These are phyloP conservation scores for Meteorus sp. DNA, from an alignment of 1,140 invertebrate species.

Conservation along the genomic window DNA sequence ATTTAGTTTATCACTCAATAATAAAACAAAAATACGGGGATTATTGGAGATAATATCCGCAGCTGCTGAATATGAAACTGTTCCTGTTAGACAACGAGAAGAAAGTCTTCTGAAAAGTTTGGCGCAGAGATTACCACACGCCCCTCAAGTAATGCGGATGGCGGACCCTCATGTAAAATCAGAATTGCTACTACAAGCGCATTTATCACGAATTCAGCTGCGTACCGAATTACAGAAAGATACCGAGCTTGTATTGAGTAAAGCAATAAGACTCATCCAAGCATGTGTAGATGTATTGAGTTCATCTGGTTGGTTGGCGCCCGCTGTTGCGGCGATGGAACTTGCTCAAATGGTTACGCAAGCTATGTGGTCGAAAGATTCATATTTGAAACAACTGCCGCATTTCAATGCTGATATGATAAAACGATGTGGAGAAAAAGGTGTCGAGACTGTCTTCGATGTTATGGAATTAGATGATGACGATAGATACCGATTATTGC, in stretches of 20 bases:
- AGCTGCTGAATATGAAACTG: slow-evolving; percentile 93
- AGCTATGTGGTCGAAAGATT: slow-evolving; percentile 99
- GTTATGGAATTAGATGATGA: slow-evolving; percentile 98
- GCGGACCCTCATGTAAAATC: slow-evolving; percentile 98
- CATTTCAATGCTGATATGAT: slow-evolving; percentile 92
- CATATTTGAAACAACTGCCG: slow-evolving; percentile 94
- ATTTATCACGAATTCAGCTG: slow-evolving; percentile 91
- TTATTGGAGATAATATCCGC: slow-evolving; percentile 97
- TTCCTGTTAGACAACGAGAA: slow-evolving; percentile 94
- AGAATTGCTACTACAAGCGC: slow-evolving; percentile 93
- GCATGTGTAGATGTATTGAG: slow-evolving; percentile 98
- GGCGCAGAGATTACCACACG: slow-evolving; percentile 74
- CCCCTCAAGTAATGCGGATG: slow-evolving; percentile 70
- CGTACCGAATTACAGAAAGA: slow-evolving; percentile 96
- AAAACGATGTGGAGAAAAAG: slow-evolving; percentile 87
- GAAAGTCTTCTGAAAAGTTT: slow-evolving; percentile 86
- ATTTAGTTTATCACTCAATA: slow-evolving; percentile 95
- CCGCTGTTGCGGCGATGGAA: slow-evolving; percentile 99
- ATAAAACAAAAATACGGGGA: slow-evolving; percentile 96
- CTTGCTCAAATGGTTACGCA: slow-evolving; percentile 99
- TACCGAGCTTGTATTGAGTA: slow-evolving; percentile 87
- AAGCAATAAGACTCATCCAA: slow-evolving; percentile 90
- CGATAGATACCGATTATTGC: slow-evolving; percentile 83
- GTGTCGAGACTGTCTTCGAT: slow-evolving; percentile 96
- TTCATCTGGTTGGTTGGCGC: slow-evolving; percentile 96